These are phyloP conservation scores for Theocolax elegans DNA, from an alignment of 1,140 invertebrate species.

Conservation along the genomic window DNA sequence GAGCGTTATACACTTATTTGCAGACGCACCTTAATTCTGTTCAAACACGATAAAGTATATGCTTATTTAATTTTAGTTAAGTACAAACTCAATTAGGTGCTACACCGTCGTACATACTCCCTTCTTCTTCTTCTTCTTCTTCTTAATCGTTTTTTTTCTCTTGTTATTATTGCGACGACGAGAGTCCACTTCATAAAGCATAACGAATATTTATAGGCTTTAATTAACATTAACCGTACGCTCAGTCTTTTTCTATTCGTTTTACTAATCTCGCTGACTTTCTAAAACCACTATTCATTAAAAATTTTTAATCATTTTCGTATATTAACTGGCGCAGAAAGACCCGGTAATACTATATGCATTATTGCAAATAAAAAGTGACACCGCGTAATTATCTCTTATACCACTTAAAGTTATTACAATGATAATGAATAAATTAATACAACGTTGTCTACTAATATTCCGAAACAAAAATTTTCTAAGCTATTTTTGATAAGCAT, in stretches of 20 bases:
- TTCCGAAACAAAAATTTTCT: no score
- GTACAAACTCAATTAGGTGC: conserved; percentile 27
- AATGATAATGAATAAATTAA: no score
- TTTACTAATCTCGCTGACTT: background rate
- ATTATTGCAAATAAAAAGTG: no score
- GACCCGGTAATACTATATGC: no score
- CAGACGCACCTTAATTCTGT: background rate
- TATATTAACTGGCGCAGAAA: no score
- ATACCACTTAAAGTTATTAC: no score
- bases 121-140: background rate
- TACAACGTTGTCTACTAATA: no score
- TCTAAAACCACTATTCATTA: background rate
- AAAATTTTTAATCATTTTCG: background rate
- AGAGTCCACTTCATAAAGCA: background rate
- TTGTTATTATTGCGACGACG: background rate
- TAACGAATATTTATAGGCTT: conserved; percentile 18
- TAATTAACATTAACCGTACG: background rate
- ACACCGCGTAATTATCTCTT: no score
- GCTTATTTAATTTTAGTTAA: conserved; percentile 31
- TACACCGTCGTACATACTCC: background rate
- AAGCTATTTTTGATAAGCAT: no score
- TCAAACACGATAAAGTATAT: conserved; percentile 5
- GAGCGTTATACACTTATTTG: conserved; percentile 24
- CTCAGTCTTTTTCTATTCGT: background rate
- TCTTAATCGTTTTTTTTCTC: background rate